These are phyloP conservation scores for Microplitis deprimator DNA, from an alignment of 2,888 invertebrate genomes.

Conservation along the genomic window DNA sequence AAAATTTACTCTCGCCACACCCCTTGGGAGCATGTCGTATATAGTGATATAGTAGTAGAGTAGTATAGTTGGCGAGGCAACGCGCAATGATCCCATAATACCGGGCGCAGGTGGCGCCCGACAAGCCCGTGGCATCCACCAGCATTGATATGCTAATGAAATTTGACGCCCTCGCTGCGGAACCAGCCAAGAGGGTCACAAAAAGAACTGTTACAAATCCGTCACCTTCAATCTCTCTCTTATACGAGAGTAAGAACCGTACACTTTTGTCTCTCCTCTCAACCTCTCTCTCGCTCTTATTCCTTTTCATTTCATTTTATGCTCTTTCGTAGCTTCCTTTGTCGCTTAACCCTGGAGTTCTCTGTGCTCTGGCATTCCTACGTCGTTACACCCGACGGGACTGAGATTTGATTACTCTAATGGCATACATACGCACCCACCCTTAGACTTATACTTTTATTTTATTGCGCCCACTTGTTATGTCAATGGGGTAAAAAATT, in stretches of 20 bases:
- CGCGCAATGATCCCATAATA: slow-evolving; percentile 66
- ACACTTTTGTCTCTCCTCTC: slow-evolving; percentile 15
- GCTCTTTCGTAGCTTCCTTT: slow-evolving; percentile 53
- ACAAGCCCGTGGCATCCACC: slow-evolving; percentile 65
- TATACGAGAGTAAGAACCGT: no score
- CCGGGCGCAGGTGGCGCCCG: slow-evolving; percentile 69
- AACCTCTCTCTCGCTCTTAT: slow-evolving; percentile 16
- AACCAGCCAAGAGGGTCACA: slow-evolving; percentile 20
- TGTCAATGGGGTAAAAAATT: not conserved
- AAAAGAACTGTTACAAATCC: slow-evolving; percentile 37
- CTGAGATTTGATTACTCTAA: slow-evolving; percentile 66
- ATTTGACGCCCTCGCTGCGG: slow-evolving; percentile 68
- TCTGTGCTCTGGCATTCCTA: slow-evolving; percentile 34
- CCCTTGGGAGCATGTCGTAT: slow-evolving; percentile 25
- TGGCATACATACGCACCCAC: slow-evolving; percentile 60
- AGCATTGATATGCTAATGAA: slow-evolving; percentile 72
- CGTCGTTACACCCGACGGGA: slow-evolving; percentile 54
- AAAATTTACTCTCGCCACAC: slow-evolving; percentile 44
- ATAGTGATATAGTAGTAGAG: not conserved
- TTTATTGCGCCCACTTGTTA: slow-evolving; percentile 15
- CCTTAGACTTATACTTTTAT: slow-evolving; percentile 37
- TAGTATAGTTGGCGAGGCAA: slow-evolving; percentile 26
- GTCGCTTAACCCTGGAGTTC: slow-evolving; percentile 56
- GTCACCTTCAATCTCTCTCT: slow-evolving; percentile 36
- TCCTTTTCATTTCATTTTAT: slow-evolving; percentile 10